These are phyloP conservation scores for Drosophila barbarae DNA, from an alignment of 2,888 invertebrate genomes.

Conservation along the genomic window DNA sequence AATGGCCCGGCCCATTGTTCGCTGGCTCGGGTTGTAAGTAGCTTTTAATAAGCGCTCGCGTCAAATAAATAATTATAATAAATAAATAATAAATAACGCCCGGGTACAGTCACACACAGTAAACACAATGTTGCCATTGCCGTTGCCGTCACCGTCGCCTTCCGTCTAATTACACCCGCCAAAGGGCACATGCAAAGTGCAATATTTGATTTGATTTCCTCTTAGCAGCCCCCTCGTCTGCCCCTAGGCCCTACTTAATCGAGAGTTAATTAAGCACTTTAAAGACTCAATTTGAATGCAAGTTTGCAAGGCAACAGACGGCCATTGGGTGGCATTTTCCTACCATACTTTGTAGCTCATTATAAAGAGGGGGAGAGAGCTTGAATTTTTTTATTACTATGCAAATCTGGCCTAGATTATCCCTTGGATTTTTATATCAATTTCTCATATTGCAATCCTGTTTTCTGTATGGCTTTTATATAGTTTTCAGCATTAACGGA, in stretches of 20 bases:
- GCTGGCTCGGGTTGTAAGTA: slow-evolving; percentile 50
- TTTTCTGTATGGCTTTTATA: not conserved
- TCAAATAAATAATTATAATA: slow-evolving; percentile 72
- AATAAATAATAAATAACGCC: slow-evolving; percentile 58
- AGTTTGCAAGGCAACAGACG: slow-evolving; percentile 33
- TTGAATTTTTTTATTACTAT: slow-evolving; percentile 36
- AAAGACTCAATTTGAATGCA: slow-evolving; percentile 64
- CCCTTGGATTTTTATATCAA: not conserved
- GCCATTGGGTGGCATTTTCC: slow-evolving; percentile 22
- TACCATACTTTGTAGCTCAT: slow-evolving; percentile 47
- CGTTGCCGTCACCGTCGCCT: slow-evolving; percentile 17
- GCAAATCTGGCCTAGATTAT: slow-evolving; percentile 48
- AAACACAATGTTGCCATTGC: slow-evolving; percentile 12
- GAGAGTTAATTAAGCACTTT: slow-evolving; percentile 55
- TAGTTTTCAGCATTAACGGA: not conserved
- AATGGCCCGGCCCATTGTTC: slow-evolving; percentile 54
- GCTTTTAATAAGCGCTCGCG: slow-evolving; percentile 61
- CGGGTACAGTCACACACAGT: slow-evolving; percentile 40
- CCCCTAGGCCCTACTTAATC: slow-evolving; percentile 52
- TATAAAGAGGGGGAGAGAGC: slow-evolving; percentile 26
- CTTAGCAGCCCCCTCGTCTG: not conserved
- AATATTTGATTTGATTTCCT: slow-evolving; percentile 41
- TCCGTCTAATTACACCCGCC: slow-evolving; percentile 33
- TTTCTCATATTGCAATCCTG: not conserved
- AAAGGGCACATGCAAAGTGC: slow-evolving; percentile 49